Evolutionary conservation across 2,113 vertebrate species (phyloP).

Genomic region (Vombatus ursinus): DNA sequence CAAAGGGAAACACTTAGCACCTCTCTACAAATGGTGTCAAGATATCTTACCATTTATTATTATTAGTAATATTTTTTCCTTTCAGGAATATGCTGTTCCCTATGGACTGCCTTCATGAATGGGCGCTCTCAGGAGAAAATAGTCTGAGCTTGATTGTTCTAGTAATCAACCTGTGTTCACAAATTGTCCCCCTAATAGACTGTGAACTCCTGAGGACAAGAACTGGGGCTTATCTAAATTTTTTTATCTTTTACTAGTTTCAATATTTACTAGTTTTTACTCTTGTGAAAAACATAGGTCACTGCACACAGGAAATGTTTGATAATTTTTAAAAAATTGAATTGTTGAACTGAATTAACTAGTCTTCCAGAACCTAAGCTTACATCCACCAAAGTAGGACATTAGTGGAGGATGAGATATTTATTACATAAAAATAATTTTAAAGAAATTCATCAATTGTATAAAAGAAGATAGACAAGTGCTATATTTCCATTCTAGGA

Average conservation of each 20-base stretch:
- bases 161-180: not conserved
- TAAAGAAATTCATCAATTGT: not conserved
- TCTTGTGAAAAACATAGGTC: not conserved
- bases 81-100: constrained; percentile 52
- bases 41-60: constrained; percentile 71
- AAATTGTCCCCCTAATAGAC: not conserved
- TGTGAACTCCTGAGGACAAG: not conserved
- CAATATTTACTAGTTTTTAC: not conserved
- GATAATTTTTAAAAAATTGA: not conserved
- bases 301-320: not conserved
- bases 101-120: constrained; percentile 52
- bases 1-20: constrained; percentile 71
- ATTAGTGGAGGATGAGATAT: not conserved
- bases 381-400: not conserved
- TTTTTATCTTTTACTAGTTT: not conserved
- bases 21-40: constrained; percentile 71
- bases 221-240: not conserved
- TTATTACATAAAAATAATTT: not conserved
- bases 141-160: not conserved
- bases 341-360: not conserved
- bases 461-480: not conserved
- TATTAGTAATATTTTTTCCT: constrained; percentile 40
- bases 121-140: not conserved
- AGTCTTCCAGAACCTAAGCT: not conserved
- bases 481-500: not conserved